Conservation (phyloP, 2,113 vertebrate genomes). For the crab-eating macaque (Macaca fascicularis) region DNA sequence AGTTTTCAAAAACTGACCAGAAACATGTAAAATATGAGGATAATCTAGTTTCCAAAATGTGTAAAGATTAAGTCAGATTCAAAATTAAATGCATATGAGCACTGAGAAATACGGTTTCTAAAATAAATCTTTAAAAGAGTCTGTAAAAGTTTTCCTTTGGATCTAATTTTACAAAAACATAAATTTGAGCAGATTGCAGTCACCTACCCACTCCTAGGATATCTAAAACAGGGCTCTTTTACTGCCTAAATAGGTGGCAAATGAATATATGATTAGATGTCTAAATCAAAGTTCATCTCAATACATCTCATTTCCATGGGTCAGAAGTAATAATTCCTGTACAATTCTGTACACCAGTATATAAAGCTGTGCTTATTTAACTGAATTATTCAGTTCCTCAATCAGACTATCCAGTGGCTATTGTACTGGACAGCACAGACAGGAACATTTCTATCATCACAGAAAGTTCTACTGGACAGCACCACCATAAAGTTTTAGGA, state of each 20-base stretch:
- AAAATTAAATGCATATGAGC: not conserved
- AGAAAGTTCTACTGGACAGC: not conserved
- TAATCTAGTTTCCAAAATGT: not conserved
- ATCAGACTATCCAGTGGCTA: not conserved
- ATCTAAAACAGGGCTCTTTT: not conserved
- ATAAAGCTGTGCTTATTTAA: not conserved
- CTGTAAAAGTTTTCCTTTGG: not conserved
- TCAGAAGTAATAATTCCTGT: not conserved
- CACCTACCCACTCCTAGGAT: not conserved
- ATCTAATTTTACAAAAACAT: constrained; percentile 14
- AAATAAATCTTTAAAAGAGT: not conserved
- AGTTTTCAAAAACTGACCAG: constrained; percentile 36
- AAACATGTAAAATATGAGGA: not conserved
- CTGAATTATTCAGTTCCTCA: not conserved
- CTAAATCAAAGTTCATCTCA: constrained; percentile 10
- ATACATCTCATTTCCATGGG: not conserved
- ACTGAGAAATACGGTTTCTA: not conserved
- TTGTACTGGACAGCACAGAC: not conserved
- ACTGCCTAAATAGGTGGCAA: not conserved
- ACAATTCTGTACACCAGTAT: not conserved
- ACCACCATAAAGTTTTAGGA: not conserved
- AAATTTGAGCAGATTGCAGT: not conserved
- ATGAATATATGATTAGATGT: not conserved
- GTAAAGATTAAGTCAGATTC: constrained; percentile 24
- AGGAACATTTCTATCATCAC: not conserved